These are phyloP conservation scores for Sycobia sp. DNA, from an alignment of 1,140 invertebrate species.

Conservation along the genomic window DNA sequence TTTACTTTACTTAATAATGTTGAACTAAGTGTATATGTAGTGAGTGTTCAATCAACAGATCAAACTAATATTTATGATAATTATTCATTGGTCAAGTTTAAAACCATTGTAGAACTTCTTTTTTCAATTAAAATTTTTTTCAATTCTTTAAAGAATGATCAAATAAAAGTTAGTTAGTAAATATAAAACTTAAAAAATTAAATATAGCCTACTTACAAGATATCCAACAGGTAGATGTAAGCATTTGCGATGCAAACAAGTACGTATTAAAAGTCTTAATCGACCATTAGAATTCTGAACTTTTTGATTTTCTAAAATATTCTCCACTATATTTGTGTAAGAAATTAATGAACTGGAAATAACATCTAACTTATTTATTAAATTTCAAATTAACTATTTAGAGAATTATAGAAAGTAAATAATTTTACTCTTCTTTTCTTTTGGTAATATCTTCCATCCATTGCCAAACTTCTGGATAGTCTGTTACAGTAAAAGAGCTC, in stretches of 20 bases:
- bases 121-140: background rate
- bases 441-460: slow-evolving; percentile 60
- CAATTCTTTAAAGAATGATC: background rate
- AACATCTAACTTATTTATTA: slow-evolving; percentile 9
- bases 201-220: slow-evolving; percentile 63
- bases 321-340: slow-evolving; percentile 57
- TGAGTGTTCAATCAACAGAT: no score
- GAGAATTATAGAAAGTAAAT: background rate
- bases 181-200: no score
- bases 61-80: background rate
- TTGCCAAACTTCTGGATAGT: slow-evolving; percentile 57
- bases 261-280: slow-evolving; percentile 64
- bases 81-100: background rate
- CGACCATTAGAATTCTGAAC: slow-evolving; percentile 60
- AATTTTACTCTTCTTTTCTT: slow-evolving; percentile 47
- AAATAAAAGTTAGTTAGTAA: slow-evolving; percentile 4
- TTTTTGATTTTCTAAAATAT: slow-evolving; percentile 54
- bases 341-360: slow-evolving; percentile 48
- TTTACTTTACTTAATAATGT: no score
- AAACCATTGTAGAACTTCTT: background rate
- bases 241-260: slow-evolving; percentile 64
- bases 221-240: slow-evolving; percentile 64
- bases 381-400: slow-evolving; percentile 4
- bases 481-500: slow-evolving; percentile 52
- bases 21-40: no score